Evolutionary conservation across 2,888 invertebrate genomes (phyloP).

Genomic region (Prosopocoilus inquinatus): DNA sequence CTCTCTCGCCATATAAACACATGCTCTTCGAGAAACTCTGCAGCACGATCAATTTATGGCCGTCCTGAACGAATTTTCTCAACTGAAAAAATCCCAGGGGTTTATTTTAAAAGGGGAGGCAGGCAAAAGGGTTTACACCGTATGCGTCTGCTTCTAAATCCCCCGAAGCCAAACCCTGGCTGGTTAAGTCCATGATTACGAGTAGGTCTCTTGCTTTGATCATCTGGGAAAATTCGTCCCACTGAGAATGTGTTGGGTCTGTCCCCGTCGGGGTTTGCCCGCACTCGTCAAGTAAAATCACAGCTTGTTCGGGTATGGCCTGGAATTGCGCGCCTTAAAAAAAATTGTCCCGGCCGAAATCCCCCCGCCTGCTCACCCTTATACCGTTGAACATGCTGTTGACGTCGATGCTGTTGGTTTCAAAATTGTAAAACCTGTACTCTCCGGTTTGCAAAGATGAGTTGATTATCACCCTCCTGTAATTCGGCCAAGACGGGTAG

Average conservation of each 20-base stretch:
- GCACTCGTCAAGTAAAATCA: conserved; percentile 93
- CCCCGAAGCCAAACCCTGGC: conserved; percentile 95
- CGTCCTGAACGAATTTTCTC: conserved; percentile 73
- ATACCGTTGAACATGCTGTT: too few relatives aligned
- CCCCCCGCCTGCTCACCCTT: too few relatives aligned
- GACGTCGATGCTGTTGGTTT: too few relatives aligned
- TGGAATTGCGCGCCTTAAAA: conserved; percentile 44
- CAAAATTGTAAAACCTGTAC: too few relatives aligned
- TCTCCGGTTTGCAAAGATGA: too few relatives aligned
- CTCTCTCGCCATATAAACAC: conserved; percentile 89
- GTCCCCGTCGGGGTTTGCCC: conserved; percentile 98
- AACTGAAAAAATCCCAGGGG: conserved; percentile 6
- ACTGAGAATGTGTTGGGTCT: conserved; percentile 84
- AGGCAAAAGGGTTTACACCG: conserved; percentile 62
- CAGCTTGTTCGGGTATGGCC: conserved; percentile 89
- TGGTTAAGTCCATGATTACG: conserved; percentile 98
- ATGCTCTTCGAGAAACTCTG: conserved; percentile 99
- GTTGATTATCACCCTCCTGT: conserved; percentile 53
- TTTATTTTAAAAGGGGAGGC: too few relatives aligned
- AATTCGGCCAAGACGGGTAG: conserved; percentile 69
- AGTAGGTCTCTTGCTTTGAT: conserved; percentile 79
- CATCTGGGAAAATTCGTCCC: conserved; percentile 81
- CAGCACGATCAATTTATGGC: conserved; percentile 80
- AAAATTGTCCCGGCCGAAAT: too few relatives aligned
- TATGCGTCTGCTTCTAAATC: conserved; percentile 83